These are phyloP conservation scores for Callinectes sapidus DNA, from an alignment of 2,888 invertebrate species.

Conservation along the genomic window DNA sequence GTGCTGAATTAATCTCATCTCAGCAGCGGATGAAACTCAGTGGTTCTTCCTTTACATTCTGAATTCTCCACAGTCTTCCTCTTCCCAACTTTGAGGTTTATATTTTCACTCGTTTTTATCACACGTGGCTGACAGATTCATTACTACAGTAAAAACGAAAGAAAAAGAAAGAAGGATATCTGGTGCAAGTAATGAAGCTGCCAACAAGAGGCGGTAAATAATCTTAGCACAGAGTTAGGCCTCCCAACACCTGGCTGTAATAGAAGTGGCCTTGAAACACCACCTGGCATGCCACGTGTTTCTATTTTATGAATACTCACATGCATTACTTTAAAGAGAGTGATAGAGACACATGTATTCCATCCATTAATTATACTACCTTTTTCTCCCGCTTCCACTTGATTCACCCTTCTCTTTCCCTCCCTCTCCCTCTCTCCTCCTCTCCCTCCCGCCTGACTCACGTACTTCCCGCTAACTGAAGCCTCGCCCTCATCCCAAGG, in stretches of 20 bases:
- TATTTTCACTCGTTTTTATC: not conserved
- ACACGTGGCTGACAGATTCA: not conserved
- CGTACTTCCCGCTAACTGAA: constrained; percentile 20
- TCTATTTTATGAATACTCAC: not conserved
- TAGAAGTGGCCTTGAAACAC: not conserved
- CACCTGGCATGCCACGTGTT: not conserved
- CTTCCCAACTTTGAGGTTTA: not conserved
- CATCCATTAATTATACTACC: not conserved
- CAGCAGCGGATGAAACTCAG: not conserved
- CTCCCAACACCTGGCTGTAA: not conserved
- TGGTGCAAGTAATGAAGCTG: not conserved
- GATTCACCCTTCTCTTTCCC: not conserved
- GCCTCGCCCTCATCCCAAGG: not conserved
- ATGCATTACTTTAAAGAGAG: not conserved
- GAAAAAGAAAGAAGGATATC: not conserved
- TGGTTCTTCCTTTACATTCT: not conserved
- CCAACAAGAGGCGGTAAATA: not conserved
- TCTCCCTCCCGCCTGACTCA: not conserved
- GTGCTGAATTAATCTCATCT: not conserved
- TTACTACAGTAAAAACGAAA: not conserved
- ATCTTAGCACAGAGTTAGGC: not conserved
- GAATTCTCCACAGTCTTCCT: not conserved
- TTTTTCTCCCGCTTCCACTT: not conserved
- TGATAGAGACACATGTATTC: not conserved
- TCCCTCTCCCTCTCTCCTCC: not conserved